A percentile compares a stretch with the other conserved stretches of the same genome.
Conservation (phyloP, 2,113 vertebrate species). For the Sceloporus tristichus region DNA sequence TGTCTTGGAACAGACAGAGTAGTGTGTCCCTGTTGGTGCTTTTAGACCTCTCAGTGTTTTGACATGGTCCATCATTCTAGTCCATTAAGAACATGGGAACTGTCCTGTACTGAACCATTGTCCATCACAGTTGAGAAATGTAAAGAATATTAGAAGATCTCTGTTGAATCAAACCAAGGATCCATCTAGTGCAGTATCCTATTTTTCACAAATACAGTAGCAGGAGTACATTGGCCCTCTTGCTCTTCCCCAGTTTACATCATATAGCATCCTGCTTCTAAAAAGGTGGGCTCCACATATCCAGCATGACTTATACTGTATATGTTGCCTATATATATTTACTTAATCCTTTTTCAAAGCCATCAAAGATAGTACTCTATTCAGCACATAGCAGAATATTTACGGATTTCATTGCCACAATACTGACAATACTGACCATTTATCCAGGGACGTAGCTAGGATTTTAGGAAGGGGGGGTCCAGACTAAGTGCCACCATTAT, state of each 20-base stretch:
- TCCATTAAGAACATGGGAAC: too few relatives aligned
- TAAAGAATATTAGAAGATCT: neutral
- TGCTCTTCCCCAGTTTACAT: neutral
- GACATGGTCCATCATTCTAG: too few relatives aligned
- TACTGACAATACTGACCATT: too few relatives aligned
- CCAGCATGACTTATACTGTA: neutral
- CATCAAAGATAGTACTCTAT: neutral
- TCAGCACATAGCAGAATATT: neutral
- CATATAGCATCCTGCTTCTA: neutral
- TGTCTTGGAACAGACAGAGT: too few relatives aligned
- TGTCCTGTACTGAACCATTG: too few relatives aligned
- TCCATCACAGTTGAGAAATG: neutral
- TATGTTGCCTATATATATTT: neutral
- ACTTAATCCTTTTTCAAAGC: neutral
- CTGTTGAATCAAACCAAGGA: neutral
- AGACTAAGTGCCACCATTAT: too few relatives aligned
- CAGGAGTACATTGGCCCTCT: neutral
- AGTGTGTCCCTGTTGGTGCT: too few relatives aligned
- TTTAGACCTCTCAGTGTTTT: too few relatives aligned
- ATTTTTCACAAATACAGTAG: neutral
- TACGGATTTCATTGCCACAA: slow-evolving; percentile 1
- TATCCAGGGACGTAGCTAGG: too few relatives aligned
- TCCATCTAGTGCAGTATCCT: too few relatives aligned
- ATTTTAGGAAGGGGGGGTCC: too few relatives aligned
- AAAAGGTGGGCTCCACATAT: neutral